Percentiles rank a stretch among this genome's conserved stretches.
Evolutionary conservation across 2,797 vertebrate genomes (phyloP).

Genomic region (Myiotriccus ornatus): DNA sequence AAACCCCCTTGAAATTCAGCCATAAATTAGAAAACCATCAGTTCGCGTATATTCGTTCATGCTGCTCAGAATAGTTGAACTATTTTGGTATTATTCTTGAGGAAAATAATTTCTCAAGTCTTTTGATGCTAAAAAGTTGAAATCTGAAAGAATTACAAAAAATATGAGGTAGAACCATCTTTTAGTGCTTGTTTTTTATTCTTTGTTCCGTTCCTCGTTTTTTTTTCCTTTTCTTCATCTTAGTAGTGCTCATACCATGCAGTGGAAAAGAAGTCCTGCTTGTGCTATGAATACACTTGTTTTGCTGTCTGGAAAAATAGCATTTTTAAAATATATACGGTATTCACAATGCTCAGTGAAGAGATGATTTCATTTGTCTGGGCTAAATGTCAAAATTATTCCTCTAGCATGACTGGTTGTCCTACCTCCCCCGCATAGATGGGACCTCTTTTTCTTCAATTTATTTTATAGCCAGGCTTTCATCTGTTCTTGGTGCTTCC

Average conservation of each 20-base stretch:
- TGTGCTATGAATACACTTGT: not conserved
- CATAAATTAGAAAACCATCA: not conserved
- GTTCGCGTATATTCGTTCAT: not conserved
- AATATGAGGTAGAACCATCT: not conserved
- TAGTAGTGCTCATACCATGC: accelerated
- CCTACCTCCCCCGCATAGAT: accelerated
- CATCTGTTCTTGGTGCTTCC: not conserved
- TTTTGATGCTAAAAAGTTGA: not conserved
- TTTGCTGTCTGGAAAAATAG: not conserved
- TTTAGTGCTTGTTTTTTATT: not conserved
- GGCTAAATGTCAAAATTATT: not conserved
- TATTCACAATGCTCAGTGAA: not conserved
- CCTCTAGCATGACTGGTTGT: not conserved
- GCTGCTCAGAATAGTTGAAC: not conserved
- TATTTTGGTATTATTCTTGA: not conserved
- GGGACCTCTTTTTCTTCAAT: not conserved
- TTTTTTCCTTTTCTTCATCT: not conserved
- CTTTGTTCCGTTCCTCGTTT: not conserved
- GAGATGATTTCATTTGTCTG: not conserved
- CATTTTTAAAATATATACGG: not conserved
- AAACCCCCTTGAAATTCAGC: not conserved
- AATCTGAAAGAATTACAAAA: not conserved
- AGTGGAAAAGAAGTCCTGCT: not conserved
- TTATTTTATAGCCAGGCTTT: not conserved
- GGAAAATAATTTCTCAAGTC: not conserved